Conservation (phyloP, 2,113 vertebrate genomes). For the Myotis yumanensis region DNA sequence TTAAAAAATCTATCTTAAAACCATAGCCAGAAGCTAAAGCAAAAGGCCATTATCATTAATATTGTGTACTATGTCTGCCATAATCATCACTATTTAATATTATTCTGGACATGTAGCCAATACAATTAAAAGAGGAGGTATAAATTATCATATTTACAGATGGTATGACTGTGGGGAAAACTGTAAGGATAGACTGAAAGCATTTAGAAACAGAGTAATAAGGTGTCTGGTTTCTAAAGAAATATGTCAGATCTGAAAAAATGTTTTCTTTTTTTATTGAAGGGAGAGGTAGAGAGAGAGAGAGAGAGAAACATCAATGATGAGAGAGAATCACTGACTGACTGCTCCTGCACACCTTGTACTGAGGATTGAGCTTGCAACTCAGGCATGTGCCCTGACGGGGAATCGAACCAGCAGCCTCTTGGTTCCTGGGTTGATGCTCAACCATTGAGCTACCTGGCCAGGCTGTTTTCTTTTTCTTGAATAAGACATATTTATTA, state of each 20-base stretch:
- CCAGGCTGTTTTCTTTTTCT: not conserved
- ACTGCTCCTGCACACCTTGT: no score
- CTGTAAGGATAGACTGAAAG: not conserved
- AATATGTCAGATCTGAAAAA: not conserved
- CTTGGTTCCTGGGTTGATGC: no score
- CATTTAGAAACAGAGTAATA: not conserved
- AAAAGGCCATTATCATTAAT: constrained; percentile 1
- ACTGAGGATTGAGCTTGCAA: no score
- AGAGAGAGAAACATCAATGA: no score
- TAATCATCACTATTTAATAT: constrained; percentile 3
- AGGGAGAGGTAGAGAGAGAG: no score
- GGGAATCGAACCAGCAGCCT: no score
- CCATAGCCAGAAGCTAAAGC: not conserved
- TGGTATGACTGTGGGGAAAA: not conserved
- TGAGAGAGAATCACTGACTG: no score
- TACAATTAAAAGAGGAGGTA: constrained; percentile 5
- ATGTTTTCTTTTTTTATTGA: not conserved
- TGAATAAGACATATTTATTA: not conserved
- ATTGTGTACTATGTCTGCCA: not conserved
- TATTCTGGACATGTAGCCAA: not conserved
- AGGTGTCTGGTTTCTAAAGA: constrained; percentile 13
- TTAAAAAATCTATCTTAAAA: not conserved
- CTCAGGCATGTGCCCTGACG: no score
- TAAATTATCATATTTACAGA: constrained; percentile 14
- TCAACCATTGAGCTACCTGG: no score